phyloP scores from a whole-genome alignment of 2,888 invertebrate species.

The Rhaphigaster nebulosa region DNA sequence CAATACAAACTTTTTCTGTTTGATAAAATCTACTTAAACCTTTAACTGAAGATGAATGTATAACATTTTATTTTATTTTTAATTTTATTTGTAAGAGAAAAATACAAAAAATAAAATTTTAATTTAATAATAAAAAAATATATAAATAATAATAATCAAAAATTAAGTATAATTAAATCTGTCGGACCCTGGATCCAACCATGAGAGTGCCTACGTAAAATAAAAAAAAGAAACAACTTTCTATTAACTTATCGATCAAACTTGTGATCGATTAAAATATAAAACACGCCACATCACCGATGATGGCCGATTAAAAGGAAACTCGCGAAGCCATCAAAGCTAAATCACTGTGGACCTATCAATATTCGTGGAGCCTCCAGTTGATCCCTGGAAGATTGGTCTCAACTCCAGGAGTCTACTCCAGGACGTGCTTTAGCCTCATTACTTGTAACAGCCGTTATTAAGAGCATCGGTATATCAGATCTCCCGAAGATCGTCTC shows the following conservation, averaged over 20 bases:
- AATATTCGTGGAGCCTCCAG: neutral
- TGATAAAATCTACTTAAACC: too few species aligned
- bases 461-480: neutral
- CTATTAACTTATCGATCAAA: neutral
- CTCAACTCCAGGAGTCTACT: neutral
- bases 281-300: neutral
- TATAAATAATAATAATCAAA: too few species aligned
- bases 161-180: too few species aligned
- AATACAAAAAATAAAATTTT: too few species aligned
- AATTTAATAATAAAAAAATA: too few species aligned
- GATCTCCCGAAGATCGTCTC: neutral
- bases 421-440: neutral
- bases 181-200: too few species aligned
- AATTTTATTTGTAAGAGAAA: too few species aligned
- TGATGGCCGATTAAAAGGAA: neutral
- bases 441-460: slow-evolving; percentile 5
- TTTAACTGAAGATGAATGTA: too few species aligned
- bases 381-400: slow-evolving; percentile 10
- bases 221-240: neutral
- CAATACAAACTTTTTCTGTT: too few species aligned
- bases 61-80: too few species aligned
- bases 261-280: neutral
- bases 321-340: neutral
- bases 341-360: neutral
- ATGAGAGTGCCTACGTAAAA: too few species aligned